These are phyloP conservation scores for Oriolus oriolus DNA, from an alignment of 2,113 vertebrate genomes.

Conservation along the genomic window DNA sequence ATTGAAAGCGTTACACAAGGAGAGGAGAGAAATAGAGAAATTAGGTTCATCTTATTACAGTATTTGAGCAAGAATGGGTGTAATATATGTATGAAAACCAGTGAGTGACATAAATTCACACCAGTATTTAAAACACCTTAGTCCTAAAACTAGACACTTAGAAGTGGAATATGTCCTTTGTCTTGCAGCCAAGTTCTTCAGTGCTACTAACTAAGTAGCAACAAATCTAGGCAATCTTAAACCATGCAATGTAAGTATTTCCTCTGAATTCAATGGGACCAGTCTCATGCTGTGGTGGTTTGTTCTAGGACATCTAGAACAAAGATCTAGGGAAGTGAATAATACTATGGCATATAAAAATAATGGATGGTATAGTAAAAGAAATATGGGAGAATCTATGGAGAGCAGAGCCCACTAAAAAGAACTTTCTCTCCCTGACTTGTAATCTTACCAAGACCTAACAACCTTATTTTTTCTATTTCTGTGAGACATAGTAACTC, in stretches of 20 bases:
- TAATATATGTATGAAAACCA: background rate
- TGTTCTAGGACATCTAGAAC: background rate
- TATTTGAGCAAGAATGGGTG: background rate
- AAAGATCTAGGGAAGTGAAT: background rate
- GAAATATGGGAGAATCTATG: background rate
- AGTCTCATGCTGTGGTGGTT: background rate
- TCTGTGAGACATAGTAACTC: background rate
- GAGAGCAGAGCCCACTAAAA: background rate
- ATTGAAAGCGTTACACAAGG: background rate
- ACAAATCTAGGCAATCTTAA: background rate
- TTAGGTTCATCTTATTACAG: background rate
- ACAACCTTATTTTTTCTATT: background rate
- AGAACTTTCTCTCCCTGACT: background rate
- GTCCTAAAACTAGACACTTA: background rate
- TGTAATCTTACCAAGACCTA: background rate
- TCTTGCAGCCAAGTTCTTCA: background rate
- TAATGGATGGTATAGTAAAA: background rate
- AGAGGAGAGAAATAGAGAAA: background rate
- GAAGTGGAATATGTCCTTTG: background rate
- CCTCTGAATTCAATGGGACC: background rate
- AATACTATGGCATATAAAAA: background rate
- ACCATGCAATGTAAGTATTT: background rate
- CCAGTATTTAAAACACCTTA: background rate
- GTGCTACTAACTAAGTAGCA: background rate
- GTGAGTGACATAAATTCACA: background rate